A percentile compares a stretch with the other conserved stretches of the same genome.
These are phyloP conservation scores for Stictonetta naevosa DNA, from an alignment of 2,113 vertebrate species.

Conservation along the genomic window DNA sequence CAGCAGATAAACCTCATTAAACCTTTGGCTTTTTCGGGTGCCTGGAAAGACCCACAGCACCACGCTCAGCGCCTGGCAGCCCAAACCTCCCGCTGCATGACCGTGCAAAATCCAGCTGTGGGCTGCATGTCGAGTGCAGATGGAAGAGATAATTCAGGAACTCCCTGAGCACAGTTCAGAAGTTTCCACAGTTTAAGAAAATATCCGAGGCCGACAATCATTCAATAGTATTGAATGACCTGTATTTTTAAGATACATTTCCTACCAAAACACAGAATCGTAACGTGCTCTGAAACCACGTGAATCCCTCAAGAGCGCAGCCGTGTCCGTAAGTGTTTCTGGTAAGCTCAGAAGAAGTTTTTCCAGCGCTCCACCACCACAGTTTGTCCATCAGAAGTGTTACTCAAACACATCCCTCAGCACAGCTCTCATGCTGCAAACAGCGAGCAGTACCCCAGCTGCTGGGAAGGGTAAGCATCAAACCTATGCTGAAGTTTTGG, in stretches of 20 bases:
- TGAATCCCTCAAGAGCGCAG: background rate
- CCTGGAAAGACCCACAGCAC: background rate
- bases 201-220: background rate
- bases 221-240: background rate
- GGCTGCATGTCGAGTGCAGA: background rate
- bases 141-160: background rate
- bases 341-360: background rate
- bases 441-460: background rate
- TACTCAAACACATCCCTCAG: background rate
- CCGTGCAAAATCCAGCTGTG: conserved; percentile 5
- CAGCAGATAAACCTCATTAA: background rate
- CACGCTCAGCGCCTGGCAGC: background rate
- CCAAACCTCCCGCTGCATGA: background rate
- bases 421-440: background rate
- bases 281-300: background rate
- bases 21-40: conserved; percentile 1
- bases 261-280: background rate
- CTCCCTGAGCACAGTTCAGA: background rate
- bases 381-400: background rate
- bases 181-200: background rate
- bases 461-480: background rate
- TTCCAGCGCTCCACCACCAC: background rate
- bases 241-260: background rate
- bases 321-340: background rate
- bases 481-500: background rate